phyloP scores from a whole-genome alignment of 2,888 invertebrate species.

The Hyposoter didymator region DNA sequence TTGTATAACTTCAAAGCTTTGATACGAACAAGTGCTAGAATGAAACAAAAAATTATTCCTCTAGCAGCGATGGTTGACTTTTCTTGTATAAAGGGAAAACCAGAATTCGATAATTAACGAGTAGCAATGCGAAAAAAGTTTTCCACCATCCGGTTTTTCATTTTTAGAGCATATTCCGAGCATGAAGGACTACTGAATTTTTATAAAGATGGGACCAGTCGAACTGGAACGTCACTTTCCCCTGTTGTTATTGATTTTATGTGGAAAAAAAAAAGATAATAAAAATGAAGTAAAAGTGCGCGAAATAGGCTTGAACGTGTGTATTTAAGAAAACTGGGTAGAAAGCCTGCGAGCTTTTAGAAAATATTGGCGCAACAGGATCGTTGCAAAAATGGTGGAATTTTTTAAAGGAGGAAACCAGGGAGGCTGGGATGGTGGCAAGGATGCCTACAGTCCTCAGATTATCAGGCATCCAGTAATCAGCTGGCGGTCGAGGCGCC shows the following conservation, averaged over 20 bases:
- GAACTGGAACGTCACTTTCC: no score
- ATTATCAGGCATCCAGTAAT: conserved; percentile 76
- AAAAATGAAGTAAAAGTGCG: neutral
- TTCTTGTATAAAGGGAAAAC: neutral
- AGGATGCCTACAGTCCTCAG: conserved; percentile 80
- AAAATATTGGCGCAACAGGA: conserved; percentile 40
- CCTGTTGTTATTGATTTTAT: no score
- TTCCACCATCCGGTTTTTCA: no score
- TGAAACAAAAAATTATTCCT: neutral
- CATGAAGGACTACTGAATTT: no score
- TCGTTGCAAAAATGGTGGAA: conserved; percentile 69
- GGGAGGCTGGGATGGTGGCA: conserved; percentile 81
- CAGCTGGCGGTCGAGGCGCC: conserved; percentile 79
- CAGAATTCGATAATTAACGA: neutral
- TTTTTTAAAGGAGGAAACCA: conserved; percentile 82
- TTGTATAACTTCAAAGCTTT: neutral
- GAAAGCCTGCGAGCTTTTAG: conserved; percentile 3
- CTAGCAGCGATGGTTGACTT: neutral
- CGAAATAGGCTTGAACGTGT: neutral
- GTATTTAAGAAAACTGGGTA: neutral
- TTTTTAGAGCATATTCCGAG: no score
- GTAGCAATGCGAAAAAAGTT: no score
- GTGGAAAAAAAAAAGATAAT: no score
- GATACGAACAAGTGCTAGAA: neutral
- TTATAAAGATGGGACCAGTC: no score